Conservation (phyloP, 2,888 invertebrate species). For the Euplexia lucipara region DNA sequence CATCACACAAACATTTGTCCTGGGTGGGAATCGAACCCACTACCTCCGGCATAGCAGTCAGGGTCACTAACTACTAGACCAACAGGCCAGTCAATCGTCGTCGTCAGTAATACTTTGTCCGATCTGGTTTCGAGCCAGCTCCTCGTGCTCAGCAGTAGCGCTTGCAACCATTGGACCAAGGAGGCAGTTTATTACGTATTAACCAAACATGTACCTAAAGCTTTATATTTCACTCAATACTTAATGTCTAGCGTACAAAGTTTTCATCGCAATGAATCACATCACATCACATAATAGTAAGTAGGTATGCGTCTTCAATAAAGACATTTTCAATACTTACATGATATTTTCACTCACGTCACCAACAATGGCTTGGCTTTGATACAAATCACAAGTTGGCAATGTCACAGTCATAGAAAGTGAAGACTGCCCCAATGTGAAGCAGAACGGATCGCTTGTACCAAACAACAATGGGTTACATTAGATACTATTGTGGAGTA, state of each 20-base stretch:
- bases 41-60: too few species aligned
- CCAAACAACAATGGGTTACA: constrained; percentile 71
- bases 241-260: neutral
- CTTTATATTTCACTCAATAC: neutral
- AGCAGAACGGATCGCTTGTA: constrained; percentile 82
- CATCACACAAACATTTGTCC: too few species aligned
- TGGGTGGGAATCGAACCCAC: too few species aligned
- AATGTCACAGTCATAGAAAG: constrained; percentile 84
- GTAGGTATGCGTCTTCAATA: constrained; percentile 23
- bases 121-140: too few species aligned
- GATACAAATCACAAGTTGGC: constrained; percentile 64
- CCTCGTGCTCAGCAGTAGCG: too few species aligned
- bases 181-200: too few species aligned
- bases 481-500: constrained; percentile 56
- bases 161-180: too few species aligned
- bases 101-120: too few species aligned
- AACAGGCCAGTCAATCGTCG: too few species aligned
- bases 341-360: constrained; percentile 56
- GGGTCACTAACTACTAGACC: too few species aligned
- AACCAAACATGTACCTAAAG: neutral
- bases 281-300: constrained; percentile 23
- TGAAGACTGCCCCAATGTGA: constrained; percentile 84
- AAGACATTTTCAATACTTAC: constrained; percentile 26
- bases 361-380: constrained; percentile 54
- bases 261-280: constrained; percentile 1